Evolutionary conservation across 1,140 invertebrate species (phyloP), one percentile per base, ranked within the genome.

Genomic region (Telenomus remus): DNA sequence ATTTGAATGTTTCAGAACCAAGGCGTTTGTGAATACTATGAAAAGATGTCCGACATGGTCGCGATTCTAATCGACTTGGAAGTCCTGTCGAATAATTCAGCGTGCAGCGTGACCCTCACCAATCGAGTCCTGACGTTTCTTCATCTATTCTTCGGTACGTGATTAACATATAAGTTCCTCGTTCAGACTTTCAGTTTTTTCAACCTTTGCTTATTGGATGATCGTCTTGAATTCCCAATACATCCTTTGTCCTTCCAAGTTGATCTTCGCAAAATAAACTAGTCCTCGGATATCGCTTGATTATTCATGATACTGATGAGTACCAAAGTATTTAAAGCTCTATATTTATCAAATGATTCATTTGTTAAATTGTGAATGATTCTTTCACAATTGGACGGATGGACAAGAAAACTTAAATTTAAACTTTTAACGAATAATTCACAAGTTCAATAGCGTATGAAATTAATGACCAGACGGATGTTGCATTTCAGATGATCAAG

Each of bases 31-130:
- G 55, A 70, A 43, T 90, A 89, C 76, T 80, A 89, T 63, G 83
- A 86, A 50, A 81, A 82, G 33, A 90, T 89, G 88, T 87, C 88
- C 10, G 84, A 89, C 69, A 75, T 90, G 34, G 60, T 90, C 61
- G 85, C 88, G 7, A 79, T 88, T 70, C 89, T 88, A 49, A 84
- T 89, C 75, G 88, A 89, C 64, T 84, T 89, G 82, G 88, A 89
- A 13, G 13, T 44, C 3, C 13, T 44, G 13, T 44, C 43, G n/a
- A 44, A 44, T 44, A 8, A 12, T 7, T 11, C 7, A 12, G 3
- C 43, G 13, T 13, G 43, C 43, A 80, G 76, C 89, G 54, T 85
- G 85, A 72, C 81, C 85, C 33, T 89, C 88, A 60, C 85, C 42
- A 82, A 82, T 34, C 88, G 85, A 64, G 57, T 90, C 35, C 84